phyloP scores from a whole-genome alignment of 2,888 invertebrate species.

The Ichneumoninae sp. region DNA sequence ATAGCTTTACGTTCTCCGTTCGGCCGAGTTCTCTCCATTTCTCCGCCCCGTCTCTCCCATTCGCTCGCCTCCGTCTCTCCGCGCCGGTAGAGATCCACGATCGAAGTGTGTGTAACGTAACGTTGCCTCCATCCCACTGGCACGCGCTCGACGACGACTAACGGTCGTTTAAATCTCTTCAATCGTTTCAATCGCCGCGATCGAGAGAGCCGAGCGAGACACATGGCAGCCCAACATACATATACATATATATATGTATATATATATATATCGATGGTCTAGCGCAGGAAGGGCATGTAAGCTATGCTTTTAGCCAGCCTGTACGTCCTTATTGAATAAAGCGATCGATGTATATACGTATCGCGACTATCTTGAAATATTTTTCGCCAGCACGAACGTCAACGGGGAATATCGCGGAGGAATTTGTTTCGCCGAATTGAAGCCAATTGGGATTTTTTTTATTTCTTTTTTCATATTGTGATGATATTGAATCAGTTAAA shows the following conservation, averaged over 20 bases:
- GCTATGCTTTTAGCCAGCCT: not conserved
- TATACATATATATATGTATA: not conserved
- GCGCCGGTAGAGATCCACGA: not conserved
- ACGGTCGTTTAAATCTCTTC: conserved; percentile 61
- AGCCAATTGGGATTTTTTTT: conserved; percentile 43
- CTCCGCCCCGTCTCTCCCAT: not conserved
- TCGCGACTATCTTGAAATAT: not conserved
- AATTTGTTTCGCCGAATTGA: conserved; percentile 59
- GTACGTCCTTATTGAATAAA: not conserved
- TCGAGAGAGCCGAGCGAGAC: conserved; percentile 35
- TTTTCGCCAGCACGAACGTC: not conserved
- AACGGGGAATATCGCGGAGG: not conserved
- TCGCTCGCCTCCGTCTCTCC: not conserved
- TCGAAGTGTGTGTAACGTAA: conserved; percentile 14
- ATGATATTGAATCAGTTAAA: not conserved
- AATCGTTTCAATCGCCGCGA: conserved; percentile 60
- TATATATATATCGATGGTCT: too few relatives aligned
- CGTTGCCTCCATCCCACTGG: conserved; percentile 19
- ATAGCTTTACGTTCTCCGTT: conserved; percentile 48
- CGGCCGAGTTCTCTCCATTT: not conserved
- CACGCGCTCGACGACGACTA: conserved; percentile 47
- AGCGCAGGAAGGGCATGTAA: not conserved
- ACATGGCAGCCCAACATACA: not conserved
- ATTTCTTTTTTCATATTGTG: not conserved
- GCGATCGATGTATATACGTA: not conserved